Conservation (phyloP, 2,888 invertebrate genomes). For the Balanococcus diminutus region DNA sequence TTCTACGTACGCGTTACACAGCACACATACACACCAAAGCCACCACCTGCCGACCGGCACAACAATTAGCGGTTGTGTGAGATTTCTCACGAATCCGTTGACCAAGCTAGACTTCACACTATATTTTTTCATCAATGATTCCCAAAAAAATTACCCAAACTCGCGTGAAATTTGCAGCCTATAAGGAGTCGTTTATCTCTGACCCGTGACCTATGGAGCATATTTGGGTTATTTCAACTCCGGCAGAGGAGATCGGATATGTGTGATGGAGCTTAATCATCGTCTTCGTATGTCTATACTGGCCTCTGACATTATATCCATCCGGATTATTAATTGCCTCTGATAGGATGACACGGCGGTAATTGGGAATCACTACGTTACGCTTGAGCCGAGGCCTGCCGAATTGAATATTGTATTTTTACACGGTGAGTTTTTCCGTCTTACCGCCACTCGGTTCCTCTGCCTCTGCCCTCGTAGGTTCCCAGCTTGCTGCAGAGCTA, state of each 20-base stretch:
- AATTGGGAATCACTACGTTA: background rate
- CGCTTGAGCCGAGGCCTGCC: slow-evolving; percentile 24
- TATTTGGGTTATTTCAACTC: too few species aligned
- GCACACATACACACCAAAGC: background rate
- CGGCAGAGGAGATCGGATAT: too few species aligned
- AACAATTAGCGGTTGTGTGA: slow-evolving; percentile 54
- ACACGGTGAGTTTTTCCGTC: slow-evolving; percentile 7
- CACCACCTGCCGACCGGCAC: slow-evolving; percentile 43
- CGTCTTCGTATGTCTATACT: too few species aligned
- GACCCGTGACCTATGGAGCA: too few species aligned
- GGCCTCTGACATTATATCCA: too few species aligned
- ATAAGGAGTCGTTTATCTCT: too few species aligned
- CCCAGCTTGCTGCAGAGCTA: background rate
- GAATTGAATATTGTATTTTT: slow-evolving; percentile 9
- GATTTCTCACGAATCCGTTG: slow-evolving; percentile 54
- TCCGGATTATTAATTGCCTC: too few species aligned
- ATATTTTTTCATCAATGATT: slow-evolving; percentile 43
- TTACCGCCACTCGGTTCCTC: background rate
- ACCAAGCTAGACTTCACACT: slow-evolving; percentile 45
- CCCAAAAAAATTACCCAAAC: slow-evolving; percentile 7
- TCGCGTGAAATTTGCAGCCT: too few species aligned
- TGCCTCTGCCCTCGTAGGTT: background rate
- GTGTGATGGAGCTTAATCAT: too few species aligned
- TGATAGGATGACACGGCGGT: too few species aligned
- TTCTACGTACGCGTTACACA: background rate